Evolutionary conservation across 2,797 vertebrate genomes (phyloP).

Genomic region (Aphelocoma californica): DNA sequence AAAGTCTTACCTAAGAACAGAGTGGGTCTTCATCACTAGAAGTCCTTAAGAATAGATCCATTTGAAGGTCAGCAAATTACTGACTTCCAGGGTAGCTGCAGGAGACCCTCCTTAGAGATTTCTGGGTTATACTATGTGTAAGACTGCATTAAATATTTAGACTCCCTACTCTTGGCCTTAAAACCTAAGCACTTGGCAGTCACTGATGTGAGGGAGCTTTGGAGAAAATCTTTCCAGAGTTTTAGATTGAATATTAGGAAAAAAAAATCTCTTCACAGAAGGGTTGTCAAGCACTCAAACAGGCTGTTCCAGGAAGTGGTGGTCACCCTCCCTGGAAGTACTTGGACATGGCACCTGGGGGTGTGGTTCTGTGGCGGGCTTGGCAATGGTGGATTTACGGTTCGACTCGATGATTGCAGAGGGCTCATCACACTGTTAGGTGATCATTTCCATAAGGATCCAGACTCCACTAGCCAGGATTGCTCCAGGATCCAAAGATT

Average conservation of each 20-base stretch:
- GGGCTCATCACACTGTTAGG: background rate
- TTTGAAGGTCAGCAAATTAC: background rate
- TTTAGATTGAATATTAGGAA: background rate
- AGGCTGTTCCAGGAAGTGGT: background rate
- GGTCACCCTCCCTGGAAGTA: background rate
- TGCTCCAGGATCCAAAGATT: background rate
- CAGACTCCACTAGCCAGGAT: background rate
- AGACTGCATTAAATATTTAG: background rate
- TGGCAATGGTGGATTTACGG: background rate
- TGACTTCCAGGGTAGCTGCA: background rate
- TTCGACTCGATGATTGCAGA: accelerated
- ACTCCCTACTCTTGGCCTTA: background rate
- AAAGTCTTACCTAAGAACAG: background rate
- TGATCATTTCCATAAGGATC: background rate
- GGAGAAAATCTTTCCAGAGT: background rate
- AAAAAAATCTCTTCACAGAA: background rate
- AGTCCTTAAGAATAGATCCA: background rate
- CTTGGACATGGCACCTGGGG: background rate
- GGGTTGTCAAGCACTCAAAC: background rate
- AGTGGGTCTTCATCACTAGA: background rate
- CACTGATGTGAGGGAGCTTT: background rate
- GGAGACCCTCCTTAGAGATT: background rate
- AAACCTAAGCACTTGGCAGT: background rate
- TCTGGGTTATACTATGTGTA: background rate
- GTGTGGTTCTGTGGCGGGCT: background rate